phyloP scores from a whole-genome alignment of 2,888 invertebrate genomes.

The Drosophila subquinaria region DNA sequence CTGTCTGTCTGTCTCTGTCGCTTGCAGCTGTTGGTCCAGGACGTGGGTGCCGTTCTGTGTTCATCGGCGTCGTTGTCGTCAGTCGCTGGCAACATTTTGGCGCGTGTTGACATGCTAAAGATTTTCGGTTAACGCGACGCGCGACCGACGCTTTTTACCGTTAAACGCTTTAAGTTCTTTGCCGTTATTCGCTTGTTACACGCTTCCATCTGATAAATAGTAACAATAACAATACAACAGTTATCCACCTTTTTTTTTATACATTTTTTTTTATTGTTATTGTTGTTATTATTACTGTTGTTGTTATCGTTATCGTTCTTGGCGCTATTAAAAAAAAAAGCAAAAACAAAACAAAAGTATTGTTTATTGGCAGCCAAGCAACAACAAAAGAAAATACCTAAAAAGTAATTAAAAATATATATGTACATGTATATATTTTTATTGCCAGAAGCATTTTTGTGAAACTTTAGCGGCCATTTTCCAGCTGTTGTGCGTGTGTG shows the following conservation, averaged over 20 bases:
- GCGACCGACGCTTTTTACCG: slow-evolving; percentile 71
- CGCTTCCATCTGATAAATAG: slow-evolving; percentile 42
- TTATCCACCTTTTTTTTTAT: slow-evolving; percentile 5
- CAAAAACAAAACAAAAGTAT: slow-evolving; percentile 1
- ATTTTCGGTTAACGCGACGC: slow-evolving; percentile 75
- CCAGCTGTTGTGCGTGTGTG: slow-evolving; percentile 7
- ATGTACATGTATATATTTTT: slow-evolving; percentile 4
- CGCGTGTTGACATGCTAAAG: slow-evolving; percentile 85
- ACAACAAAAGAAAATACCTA: slow-evolving; percentile 19
- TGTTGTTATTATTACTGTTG: slow-evolving; percentile 12
- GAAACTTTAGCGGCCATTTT: slow-evolving; percentile 21
- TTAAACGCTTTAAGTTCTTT: slow-evolving; percentile 71
- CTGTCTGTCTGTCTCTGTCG: background rate
- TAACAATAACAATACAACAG: slow-evolving; percentile 30
- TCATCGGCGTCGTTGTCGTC: slow-evolving; percentile 61
- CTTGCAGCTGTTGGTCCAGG: background rate
- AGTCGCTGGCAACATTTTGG: slow-evolving; percentile 85
- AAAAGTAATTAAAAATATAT: slow-evolving; percentile 50
- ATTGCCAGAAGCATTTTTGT: slow-evolving; percentile 4
- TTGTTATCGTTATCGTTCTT: slow-evolving; percentile 22
- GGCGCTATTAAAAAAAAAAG: background rate
- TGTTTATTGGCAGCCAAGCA: slow-evolving; percentile 18
- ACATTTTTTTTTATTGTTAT: slow-evolving; percentile 9
- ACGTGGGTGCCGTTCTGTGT: slow-evolving; percentile 29
- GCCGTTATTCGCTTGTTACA: slow-evolving; percentile 52